Conservation (phyloP, 2,888 invertebrate species). For the Lissonota sp. region DNA sequence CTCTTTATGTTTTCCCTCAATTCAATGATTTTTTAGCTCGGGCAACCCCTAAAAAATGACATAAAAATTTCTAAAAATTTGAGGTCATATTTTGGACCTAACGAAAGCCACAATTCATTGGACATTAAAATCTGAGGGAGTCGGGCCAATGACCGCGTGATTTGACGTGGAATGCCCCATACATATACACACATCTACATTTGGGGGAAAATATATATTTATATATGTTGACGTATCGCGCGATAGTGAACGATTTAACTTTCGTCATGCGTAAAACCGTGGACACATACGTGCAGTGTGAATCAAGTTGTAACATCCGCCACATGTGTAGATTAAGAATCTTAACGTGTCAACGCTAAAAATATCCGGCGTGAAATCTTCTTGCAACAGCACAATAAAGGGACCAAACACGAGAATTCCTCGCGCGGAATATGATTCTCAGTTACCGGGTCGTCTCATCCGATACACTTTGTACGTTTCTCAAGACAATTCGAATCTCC, state of each 20-base stretch:
- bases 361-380: constrained; percentile 71
- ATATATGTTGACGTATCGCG: constrained; percentile 23
- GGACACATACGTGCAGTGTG: constrained; percentile 54
- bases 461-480: constrained; percentile 14
- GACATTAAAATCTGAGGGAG: no score
- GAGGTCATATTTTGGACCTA: no score
- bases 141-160: no score
- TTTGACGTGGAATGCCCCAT: neutral
- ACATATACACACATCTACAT: neutral
- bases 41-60: no score
- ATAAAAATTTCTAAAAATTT: no score
- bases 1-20: no score
- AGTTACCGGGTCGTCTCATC: constrained; percentile 61
- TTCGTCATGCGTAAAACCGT: constrained; percentile 50
- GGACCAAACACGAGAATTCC: constrained; percentile 41
- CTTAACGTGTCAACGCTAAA: constrained; percentile 74
- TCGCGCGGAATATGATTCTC: constrained; percentile 60
- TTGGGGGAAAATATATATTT: neutral
- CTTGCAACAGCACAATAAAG: constrained; percentile 67
- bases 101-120: no score
- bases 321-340: constrained; percentile 65
- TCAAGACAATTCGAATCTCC: no score
- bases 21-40: no score
- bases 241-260: constrained; percentile 44
- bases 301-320: constrained; percentile 55